Base-by-base conservation (phyloP, 1,140 invertebrate species). In the Cardiocondyla obscurior region DNA sequence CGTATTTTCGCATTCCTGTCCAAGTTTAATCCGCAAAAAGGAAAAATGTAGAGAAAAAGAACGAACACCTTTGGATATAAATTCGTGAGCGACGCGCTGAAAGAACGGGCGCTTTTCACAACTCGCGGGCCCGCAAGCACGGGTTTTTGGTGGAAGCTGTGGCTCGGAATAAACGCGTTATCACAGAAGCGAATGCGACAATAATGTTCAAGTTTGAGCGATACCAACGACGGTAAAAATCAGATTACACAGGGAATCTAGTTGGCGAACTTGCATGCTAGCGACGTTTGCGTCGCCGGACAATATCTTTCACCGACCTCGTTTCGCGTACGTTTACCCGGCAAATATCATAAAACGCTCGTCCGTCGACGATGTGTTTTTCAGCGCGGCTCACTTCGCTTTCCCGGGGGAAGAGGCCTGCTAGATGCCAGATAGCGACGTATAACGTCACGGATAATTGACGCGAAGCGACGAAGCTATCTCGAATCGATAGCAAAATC, bases 121-220 rank as follows among this genome's bases (percentile, higher is more conserved):
- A 46, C 8, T 53, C 44, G 33, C 12, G 12, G 33, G 67, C 28
- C 16, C 16, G 62, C 14, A 25, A 3, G 3, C 5, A 44, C 22
- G 30, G 46, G 46, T 79, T 79, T 79, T 79, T 58, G 28, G 55
- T 46, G 2, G 25, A 58, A 25, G 28, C 62, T 22, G n/a, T 28
- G 33, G n/a, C 69, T 22, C 33, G 62, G 33, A 55, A 79, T 79
- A 69, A 79, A 79, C 46, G 62, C 33, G 46, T 55, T 36, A 46
- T 39, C 74, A 44, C 25, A 39, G 60, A 67, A 36, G 28, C 46
- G 62, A 55, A 67, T 42, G 42, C 33, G 74, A 55, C 62, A 69
- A 67, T 79, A 69, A 79, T 30, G 46, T 67, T 25, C 46, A 79
- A 67, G 62, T 79, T 79, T 79, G 62, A 69, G 36, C 74, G 16